Evolutionary conservation across 2,113 vertebrate genomes (phyloP).

Genomic region (Rhinoptilus africanus): DNA sequence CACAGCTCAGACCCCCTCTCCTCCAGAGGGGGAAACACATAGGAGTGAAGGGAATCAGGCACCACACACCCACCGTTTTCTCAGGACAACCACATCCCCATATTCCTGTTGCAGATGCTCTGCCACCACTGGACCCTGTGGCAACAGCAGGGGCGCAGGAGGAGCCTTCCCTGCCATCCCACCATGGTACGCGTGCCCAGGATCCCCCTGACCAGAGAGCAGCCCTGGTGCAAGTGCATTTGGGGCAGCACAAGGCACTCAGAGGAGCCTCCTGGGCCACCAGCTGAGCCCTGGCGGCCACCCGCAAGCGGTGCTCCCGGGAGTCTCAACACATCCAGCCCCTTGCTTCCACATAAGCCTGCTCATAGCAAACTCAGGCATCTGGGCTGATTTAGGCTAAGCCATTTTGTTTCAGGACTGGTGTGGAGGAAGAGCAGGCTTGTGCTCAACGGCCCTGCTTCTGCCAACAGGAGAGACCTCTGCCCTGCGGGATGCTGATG

Average conservation of each 20-base stretch:
- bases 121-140: neutral
- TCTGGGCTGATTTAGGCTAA: neutral
- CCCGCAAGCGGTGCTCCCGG: neutral
- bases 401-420: neutral
- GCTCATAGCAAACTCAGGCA: neutral
- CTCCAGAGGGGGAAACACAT: fast-evolving
- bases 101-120: neutral
- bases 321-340: neutral
- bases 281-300: neutral
- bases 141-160: neutral
- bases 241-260: neutral
- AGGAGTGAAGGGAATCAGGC: neutral
- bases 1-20: neutral
- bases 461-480: neutral
- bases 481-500: neutral
- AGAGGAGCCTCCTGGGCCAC: neutral
- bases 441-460: neutral
- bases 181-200: fast-evolving
- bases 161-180: neutral
- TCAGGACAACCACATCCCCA: neutral
- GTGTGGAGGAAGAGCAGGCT: neutral
- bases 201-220: neutral
- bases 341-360: neutral
- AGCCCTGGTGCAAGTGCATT: neutral
- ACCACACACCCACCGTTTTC: neutral